Evolutionary conservation across 2,113 vertebrate species (phyloP).

Genomic region (Dicerorhinus sumatrensis): DNA sequence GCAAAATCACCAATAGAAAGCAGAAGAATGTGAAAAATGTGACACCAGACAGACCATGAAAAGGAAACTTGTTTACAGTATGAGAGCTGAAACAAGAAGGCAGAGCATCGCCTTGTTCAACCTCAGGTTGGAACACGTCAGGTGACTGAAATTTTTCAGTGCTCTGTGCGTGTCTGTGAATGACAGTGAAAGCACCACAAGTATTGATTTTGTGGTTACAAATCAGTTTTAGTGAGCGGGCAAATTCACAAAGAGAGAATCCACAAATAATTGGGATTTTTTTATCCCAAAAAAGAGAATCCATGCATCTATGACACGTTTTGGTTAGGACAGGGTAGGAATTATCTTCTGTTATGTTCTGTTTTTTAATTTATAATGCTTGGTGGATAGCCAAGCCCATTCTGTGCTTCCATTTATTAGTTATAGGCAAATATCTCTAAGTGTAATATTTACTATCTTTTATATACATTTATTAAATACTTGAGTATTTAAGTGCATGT

Average conservation of each 20-base stretch:
- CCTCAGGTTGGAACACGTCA: not conserved
- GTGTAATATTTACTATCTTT: not conserved
- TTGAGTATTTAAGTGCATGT: not conserved
- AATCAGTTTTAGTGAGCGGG: not conserved
- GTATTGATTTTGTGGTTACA: slow-evolving; percentile 13
- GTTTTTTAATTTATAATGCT: not conserved
- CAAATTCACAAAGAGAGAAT: not conserved
- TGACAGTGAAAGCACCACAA: not conserved
- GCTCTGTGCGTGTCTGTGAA: not conserved
- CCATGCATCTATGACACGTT: not conserved
- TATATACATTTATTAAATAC: not conserved
- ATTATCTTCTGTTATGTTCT: not conserved
- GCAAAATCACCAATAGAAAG: not conserved
- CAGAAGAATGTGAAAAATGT: not conserved
- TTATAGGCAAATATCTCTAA: not conserved
- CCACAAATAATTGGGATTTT: too few species aligned
- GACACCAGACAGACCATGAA: not conserved
- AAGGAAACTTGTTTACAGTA: not conserved
- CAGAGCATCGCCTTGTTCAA: not conserved
- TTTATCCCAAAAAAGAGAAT: too few species aligned
- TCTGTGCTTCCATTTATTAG: not conserved
- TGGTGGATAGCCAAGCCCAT: not conserved
- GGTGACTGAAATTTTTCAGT: not conserved
- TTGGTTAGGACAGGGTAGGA: not conserved
- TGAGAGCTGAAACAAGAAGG: not conserved